Evolutionary conservation across 2,888 invertebrate species (phyloP), one percentile per base, ranked within the genome.

Genomic region (Euzophera pinguis): DNA sequence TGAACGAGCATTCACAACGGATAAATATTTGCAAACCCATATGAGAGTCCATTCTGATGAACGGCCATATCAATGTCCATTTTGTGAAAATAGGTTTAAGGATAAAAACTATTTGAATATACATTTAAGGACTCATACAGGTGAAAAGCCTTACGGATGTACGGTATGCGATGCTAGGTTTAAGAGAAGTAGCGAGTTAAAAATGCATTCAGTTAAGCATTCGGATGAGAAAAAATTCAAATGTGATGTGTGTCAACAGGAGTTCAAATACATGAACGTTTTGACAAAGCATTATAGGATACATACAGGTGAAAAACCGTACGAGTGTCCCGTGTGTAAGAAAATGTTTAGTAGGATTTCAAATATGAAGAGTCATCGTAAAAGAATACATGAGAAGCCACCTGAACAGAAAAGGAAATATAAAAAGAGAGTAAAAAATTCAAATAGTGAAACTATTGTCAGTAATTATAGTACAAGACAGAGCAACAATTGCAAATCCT

Each of bases 221-320:
- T 45, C 45, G 0, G 45, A 45, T 6, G 45, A 45, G 45, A 45
- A 45, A 32, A 32, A 32, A 1, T 45, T 45, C 14, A 32, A 14
- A n/a, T 45, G 45, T 32, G 32, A 32, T 6, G n/a, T 32, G 0
- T 45, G 45, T 47, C 16, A 52, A 1, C 54, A 57, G 7, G 42
- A 32, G 4, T 56, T 54, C 52, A 50, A 17, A 7, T 1, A 17
- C 1, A 59, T 42, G 22, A 16, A 10, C 14, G 27, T 27, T 9
- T 38, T 63, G 39, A 51, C 32, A 12, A 27, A 0, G 2, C 65
- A 65, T 47, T 3, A 55, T 5, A 41, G 37, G 27, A 54, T 12
- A 14, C 64, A 67, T 22, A 58, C 57, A 0, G 53, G 48, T 6
- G 58, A 55, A 7, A 60, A 50, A 13, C 58, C 61, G 1, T 62